phyloP scores from a whole-genome alignment of 2,888 invertebrate genomes.

The Opisthograptis luteolata region DNA sequence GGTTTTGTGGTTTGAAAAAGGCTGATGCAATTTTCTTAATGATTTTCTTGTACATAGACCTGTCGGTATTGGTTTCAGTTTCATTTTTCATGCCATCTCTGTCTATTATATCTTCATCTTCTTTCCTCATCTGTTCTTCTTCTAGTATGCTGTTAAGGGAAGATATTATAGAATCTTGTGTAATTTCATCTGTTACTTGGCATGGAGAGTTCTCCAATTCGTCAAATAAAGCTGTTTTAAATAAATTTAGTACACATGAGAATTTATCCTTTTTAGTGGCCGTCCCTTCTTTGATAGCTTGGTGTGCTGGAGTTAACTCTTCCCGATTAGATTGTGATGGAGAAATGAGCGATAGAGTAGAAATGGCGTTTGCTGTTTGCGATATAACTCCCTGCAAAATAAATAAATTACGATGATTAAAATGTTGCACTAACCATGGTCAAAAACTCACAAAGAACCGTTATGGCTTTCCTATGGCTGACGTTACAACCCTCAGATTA shows the following conservation, averaged over 20 bases:
- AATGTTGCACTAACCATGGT: too few species aligned
- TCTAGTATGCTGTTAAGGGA: constrained; percentile 25
- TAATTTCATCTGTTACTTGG: constrained; percentile 3
- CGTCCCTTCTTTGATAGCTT: constrained; percentile 33
- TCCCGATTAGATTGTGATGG: constrained; percentile 14
- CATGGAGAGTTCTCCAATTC: constrained; percentile 24
- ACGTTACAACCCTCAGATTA: too few species aligned
- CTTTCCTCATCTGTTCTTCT: constrained; percentile 24
- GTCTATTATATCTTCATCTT: background rate
- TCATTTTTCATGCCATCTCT: constrained; percentile 1
- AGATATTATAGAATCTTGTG: constrained; percentile 4
- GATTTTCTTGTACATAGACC: constrained; percentile 20
- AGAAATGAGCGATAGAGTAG: background rate
- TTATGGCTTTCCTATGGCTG: too few species aligned
- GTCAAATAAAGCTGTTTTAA: constrained; percentile 41
- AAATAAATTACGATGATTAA: background rate
- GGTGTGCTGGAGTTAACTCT: constrained; percentile 25
- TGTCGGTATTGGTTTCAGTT: constrained; percentile 20
- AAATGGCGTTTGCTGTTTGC: constrained; percentile 3
- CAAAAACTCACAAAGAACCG: too few species aligned
- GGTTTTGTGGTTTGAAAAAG: constrained; percentile 30
- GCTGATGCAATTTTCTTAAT: constrained; percentile 32
- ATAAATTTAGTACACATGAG: constrained; percentile 37
- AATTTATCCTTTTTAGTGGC: constrained; percentile 42
- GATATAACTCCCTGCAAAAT: constrained; percentile 7